These are phyloP conservation scores for Diarsia rubi DNA, from an alignment of 2,888 invertebrate species.

Conservation along the genomic window DNA sequence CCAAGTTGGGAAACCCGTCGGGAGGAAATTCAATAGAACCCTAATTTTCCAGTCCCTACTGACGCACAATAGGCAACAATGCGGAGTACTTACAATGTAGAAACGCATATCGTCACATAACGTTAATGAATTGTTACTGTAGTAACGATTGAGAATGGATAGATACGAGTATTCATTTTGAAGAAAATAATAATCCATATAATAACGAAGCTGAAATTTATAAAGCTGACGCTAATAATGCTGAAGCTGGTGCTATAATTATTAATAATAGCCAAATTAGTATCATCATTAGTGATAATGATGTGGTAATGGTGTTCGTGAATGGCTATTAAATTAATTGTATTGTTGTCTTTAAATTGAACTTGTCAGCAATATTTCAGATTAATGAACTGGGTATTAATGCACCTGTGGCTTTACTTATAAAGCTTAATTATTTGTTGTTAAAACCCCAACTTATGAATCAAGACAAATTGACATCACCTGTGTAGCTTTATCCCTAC, in stretches of 20 bases:
- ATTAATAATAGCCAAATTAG: conserved; percentile 38
- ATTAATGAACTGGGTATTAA: conserved; percentile 1
- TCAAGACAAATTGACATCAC: not conserved
- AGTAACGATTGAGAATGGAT: not conserved
- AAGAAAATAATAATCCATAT: not conserved
- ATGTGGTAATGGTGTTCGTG: conserved; percentile 21
- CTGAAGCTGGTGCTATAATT: conserved; percentile 8
- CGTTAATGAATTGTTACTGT: conserved; percentile 21
- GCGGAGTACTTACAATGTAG: conserved; percentile 32
- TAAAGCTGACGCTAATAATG: conserved; percentile 17
- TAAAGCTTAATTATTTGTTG: not conserved
- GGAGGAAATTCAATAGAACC: conserved; percentile 77
- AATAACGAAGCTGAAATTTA: conserved; percentile 20
- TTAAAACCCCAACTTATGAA: not conserved
- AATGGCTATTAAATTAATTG: conserved; percentile 23
- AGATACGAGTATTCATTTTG: not conserved
- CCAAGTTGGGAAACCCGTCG: conserved; percentile 66
- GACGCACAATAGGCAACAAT: conserved; percentile 68
- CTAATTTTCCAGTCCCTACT: conserved; percentile 74
- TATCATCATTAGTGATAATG: conserved; percentile 41
- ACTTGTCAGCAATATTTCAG: conserved; percentile 23
- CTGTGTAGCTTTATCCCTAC: too few species aligned
- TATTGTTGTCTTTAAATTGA: conserved; percentile 24
- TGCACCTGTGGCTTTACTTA: not conserved
- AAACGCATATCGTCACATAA: conserved; percentile 33